Evolutionary conservation across 2,888 invertebrate genomes (phyloP).

Genomic region (Drosophila neonasuta): DNA sequence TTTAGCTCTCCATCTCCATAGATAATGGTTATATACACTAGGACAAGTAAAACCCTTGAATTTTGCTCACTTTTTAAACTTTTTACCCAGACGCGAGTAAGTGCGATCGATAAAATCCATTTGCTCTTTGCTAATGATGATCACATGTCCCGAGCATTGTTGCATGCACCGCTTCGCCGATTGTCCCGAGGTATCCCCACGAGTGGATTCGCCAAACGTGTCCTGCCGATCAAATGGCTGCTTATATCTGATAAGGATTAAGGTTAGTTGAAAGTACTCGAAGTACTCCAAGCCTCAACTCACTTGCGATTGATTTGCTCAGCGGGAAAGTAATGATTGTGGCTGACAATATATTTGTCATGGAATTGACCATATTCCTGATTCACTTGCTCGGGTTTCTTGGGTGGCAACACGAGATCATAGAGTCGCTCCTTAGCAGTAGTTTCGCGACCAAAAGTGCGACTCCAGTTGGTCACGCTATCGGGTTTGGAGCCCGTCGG

Average conservation of each 20-base stretch:
- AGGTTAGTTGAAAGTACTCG: neutral
- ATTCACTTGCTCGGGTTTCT: constrained; percentile 64
- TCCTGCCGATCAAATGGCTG: constrained; percentile 50
- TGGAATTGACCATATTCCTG: constrained; percentile 68
- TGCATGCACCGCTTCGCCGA: constrained; percentile 63
- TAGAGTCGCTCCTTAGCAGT: constrained; percentile 28
- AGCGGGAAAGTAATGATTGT: constrained; percentile 76
- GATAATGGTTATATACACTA: no score
- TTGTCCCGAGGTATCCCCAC: constrained; percentile 60
- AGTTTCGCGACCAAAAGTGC: constrained; percentile 63
- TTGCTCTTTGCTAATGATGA: constrained; percentile 71
- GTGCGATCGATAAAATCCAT: constrained; percentile 68
- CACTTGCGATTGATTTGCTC: constrained; percentile 75
- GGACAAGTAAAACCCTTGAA: no score
- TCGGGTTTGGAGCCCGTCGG: constrained; percentile 71
- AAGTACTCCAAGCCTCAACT: neutral
- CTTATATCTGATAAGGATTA: constrained; percentile 57
- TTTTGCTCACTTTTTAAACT: constrained; percentile 52
- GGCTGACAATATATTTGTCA: constrained; percentile 76
- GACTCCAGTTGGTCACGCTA: constrained; percentile 67
- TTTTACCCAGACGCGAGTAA: constrained; percentile 60
- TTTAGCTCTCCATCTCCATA: no score
- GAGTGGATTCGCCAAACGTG: constrained; percentile 53
- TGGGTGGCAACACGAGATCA: constrained; percentile 65
- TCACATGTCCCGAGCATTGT: constrained; percentile 55